These are phyloP conservation scores for Lagopus muta DNA, from an alignment of 2,113 vertebrate genomes.

Conservation along the genomic window DNA sequence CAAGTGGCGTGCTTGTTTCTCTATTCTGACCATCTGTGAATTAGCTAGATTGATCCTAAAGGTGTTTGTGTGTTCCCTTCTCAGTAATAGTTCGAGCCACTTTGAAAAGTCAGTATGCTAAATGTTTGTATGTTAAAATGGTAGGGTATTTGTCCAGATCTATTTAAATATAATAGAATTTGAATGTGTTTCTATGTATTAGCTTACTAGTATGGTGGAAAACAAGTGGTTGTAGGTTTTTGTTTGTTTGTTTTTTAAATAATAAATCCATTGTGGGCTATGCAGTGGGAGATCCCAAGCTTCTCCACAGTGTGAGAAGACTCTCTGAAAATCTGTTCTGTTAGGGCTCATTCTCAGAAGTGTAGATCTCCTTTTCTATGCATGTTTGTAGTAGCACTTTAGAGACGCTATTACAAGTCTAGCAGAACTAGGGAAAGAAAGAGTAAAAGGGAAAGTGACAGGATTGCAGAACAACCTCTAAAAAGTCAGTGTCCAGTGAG, in stretches of 20 bases:
- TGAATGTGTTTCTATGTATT: neutral
- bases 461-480: neutral
- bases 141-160: neutral
- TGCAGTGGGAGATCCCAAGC: neutral
- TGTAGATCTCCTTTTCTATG: neutral
- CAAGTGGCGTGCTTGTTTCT: neutral
- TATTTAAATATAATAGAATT: neutral
- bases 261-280: neutral
- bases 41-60: neutral
- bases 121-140: neutral
- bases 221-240: neutral
- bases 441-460: neutral
- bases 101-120: neutral
- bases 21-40: neutral
- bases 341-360: neutral
- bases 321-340: neutral
- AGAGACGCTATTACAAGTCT: neutral
- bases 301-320: neutral
- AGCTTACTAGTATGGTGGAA: neutral
- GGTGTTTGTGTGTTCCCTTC: neutral
- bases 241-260: neutral
- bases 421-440: neutral
- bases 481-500: fast-evolving
- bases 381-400: neutral
- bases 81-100: neutral